Conservation (phyloP, 1,140 invertebrate genomes). For the Rhyacophila brunnea region DNA sequence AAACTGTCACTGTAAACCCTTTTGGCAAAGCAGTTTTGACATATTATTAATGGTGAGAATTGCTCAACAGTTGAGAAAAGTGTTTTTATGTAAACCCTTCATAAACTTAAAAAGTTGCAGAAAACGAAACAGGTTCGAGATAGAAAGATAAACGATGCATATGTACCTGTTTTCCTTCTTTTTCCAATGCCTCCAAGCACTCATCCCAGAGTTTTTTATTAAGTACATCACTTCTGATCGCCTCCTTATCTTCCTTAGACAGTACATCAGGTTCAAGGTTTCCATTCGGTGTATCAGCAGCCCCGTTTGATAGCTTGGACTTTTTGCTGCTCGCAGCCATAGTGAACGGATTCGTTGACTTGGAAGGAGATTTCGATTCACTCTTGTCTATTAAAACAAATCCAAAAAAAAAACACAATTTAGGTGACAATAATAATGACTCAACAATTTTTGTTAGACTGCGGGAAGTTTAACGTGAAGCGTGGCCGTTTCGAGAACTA, state of each 20-base stretch:
- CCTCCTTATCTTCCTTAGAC: constrained; percentile 47
- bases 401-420: too few relatives aligned
- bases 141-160: background rate
- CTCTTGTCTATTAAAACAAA: constrained; percentile 23
- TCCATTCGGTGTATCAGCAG: constrained; percentile 33
- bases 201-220: constrained; percentile 72
- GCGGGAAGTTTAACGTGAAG: too few relatives aligned
- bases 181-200: constrained; percentile 48
- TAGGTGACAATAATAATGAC: too few relatives aligned
- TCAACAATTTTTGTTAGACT: too few relatives aligned
- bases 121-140: too few relatives aligned
- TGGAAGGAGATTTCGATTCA: constrained; percentile 13
- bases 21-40: too few relatives aligned
- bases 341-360: constrained; percentile 27
- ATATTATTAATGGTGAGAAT: too few relatives aligned
- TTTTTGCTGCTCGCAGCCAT: constrained; percentile 19
- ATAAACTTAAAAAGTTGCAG: too few relatives aligned
- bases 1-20: too few relatives aligned
- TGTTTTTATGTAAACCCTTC: background rate
- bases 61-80: too few relatives aligned
- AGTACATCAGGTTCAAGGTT: constrained; percentile 34
- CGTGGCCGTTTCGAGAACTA: too few relatives aligned
- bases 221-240: constrained; percentile 59
- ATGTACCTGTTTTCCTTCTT: constrained; percentile 55
- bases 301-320: constrained; percentile 35